Evolutionary conservation across 2,888 invertebrate genomes (phyloP), one percentile per base, ranked within the genome.

Genomic region (Punctoribates punctum): DNA sequence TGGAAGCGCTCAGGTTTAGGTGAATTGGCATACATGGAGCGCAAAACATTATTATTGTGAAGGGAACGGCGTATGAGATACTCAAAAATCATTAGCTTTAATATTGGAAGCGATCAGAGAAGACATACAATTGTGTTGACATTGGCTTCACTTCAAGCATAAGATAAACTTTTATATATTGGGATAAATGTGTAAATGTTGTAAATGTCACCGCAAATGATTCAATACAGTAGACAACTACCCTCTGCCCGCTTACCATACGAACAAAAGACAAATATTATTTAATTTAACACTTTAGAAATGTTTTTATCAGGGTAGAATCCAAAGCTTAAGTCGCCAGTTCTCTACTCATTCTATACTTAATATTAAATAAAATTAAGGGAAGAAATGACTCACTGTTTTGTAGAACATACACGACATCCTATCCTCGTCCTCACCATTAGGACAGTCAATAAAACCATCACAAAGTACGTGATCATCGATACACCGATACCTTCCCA

Each of bases 381-480:
- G 3, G 34, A 34, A 34, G 8, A 34, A 34, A 4, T n/a, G 3
- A 80, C 89, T 88, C 86, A 95, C 95, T 89, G 94, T 95, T 89
- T 95, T 95, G 85, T 94, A 95, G 87, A 95, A 95, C 94, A 95
- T 94, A 88, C 95, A 95, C 82, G 92, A 90, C 85, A 92, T 92
- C 83, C 94, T 87, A 83, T 95, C 93, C 84, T 95, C 95, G 84
- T 95, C 95, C 85, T 95, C 94, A 78, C 92, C 93, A 81, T 89
- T 90, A 78, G 95, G 94, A 85, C 95, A 95, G 88, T 95, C 94
- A 84, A 93, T 90, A 87, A 94, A 95, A 80, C 94, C 95, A 85
- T 95, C 94, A 85, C 95, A 95, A 76, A 95, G 88, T 81, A 93
- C 93, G 85, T 94, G 94, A 86, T 94, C 95, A 85, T 95, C 94